Evolutionary conservation across 1,140 invertebrate genomes (phyloP), one percentile per base, ranked within the genome.

Genomic region (Drosophila pandora): DNA sequence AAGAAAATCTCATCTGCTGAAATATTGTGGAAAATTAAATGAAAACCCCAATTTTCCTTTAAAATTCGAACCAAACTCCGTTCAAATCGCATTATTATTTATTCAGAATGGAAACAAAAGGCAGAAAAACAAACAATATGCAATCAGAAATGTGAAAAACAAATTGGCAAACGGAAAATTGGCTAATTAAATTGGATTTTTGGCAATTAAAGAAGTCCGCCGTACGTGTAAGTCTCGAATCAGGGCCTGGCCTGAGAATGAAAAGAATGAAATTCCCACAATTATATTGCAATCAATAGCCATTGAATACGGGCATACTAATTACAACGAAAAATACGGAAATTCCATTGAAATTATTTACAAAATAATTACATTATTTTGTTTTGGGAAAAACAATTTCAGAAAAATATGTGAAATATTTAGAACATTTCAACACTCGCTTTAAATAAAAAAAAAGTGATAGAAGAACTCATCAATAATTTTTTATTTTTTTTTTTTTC

Each of bases 391-490:
- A 43, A 28, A 6, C 17, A 17, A 5, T 25, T 28, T 28, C 0
- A 28, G 25, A 28, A 28, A 28, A 28, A 4, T 28, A 28, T 28
- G 6, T 28, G 25, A 28, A 28, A 28, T 28, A 28, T 28, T 28
- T 28, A 28, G 25, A 6, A 28, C 5, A 60, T 60, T 60, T 60
- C 58, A 52, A 52, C 43, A 23, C 12, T 45, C 58, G 17, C 63
- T 62, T 62, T 62, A 62, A 23, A 49, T 10, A 59, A 34, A 63
- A 28, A 6, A 17, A 17, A 17, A 17, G 17, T 17, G 17, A 17
- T 17, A 65, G 59, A 30, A 61, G 34, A 63, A 52, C 59, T 52
- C 63, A 67, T 67, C 63, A 67, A 67, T 67, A 67, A 67, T 67
- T 64, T 63, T 17, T 17, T 17, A 17, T 17, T 17, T 17, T 17